Percentiles rank a stretch among this genome's conserved stretches.
These are phyloP conservation scores for Rhipidura dahli DNA, from an alignment of 2,113 vertebrate species.

Conservation along the genomic window DNA sequence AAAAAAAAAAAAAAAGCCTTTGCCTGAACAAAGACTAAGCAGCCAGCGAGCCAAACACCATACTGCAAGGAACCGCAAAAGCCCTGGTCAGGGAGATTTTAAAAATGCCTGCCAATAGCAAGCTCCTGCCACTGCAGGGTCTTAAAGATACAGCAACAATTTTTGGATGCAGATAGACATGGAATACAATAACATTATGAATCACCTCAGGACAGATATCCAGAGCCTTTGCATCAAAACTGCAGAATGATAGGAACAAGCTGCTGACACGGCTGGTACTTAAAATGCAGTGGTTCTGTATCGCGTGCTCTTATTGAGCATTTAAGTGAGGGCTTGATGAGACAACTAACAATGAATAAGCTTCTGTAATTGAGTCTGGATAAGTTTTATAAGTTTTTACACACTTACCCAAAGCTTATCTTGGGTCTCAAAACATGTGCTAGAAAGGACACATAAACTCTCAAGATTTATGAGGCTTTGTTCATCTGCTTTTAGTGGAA, in stretches of 20 bases:
- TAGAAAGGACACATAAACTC: not conserved
- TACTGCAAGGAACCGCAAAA: rapidly evolving
- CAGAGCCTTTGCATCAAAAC: not conserved
- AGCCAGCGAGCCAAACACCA: not conserved
- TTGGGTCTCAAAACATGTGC: not conserved
- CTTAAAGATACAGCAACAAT: not conserved
- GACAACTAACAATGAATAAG: not conserved
- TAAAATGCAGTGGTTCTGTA: not conserved
- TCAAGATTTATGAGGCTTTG: not conserved
- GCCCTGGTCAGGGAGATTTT: not conserved
- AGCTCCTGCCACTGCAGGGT: not conserved
- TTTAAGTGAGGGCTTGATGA: not conserved
- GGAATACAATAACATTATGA: not conserved
- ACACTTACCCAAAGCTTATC: not conserved
- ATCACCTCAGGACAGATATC: not conserved
- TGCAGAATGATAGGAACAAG: not conserved
- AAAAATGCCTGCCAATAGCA: not conserved
- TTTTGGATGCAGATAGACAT: not conserved
- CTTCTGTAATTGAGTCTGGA: not conserved
- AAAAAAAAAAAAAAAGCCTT: not conserved
- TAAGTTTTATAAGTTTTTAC: not conserved
- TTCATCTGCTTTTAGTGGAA: not conserved
- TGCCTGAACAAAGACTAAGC: not conserved
- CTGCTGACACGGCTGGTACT: not conserved
- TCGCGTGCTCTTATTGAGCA: not conserved